A percentile compares a stretch with the other conserved stretches of the same genome.
Conservation (phyloP, 2,113 vertebrate species). For the Rhadina sibilatrix region DNA sequence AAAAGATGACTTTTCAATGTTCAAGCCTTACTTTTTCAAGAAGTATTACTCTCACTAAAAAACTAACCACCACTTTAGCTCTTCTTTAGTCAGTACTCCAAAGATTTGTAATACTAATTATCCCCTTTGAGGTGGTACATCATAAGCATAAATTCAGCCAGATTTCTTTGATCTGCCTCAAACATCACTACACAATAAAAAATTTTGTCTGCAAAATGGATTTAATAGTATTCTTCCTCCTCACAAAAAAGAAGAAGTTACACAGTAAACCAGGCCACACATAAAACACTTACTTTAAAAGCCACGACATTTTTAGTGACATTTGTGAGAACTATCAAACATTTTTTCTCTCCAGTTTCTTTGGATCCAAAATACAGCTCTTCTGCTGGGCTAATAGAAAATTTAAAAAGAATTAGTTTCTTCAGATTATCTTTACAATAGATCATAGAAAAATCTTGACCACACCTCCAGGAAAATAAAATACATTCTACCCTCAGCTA, state of each 20-base stretch:
- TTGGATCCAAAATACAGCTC: conserved; percentile 92
- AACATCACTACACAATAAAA: neutral
- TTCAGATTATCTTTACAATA: neutral
- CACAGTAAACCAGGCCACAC: neutral
- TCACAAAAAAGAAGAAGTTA: neutral
- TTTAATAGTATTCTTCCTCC: neutral
- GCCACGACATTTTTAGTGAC: conserved; percentile 93
- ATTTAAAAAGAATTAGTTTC: neutral
- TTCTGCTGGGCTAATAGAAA: conserved; percentile 87
- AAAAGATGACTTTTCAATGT: neutral
- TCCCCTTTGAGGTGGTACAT: neutral
- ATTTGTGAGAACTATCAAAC: conserved; percentile 91
- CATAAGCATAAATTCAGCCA: neutral
- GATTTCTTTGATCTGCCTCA: neutral
- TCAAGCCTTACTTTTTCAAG: neutral
- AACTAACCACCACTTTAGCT: neutral
- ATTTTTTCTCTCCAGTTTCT: conserved; percentile 90
- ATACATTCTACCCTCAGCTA: neutral
- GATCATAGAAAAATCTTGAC: neutral
- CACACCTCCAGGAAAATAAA: neutral
- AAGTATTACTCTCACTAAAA: neutral
- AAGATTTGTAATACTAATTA: neutral
- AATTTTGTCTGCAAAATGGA: neutral
- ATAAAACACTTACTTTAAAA: conserved; percentile 86
- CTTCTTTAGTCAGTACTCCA: neutral